Percentiles rank a stretch among this genome's conserved stretches.
Evolutionary conservation across 2,113 vertebrate species (phyloP).

Genomic region (Equus przewalskii): DNA sequence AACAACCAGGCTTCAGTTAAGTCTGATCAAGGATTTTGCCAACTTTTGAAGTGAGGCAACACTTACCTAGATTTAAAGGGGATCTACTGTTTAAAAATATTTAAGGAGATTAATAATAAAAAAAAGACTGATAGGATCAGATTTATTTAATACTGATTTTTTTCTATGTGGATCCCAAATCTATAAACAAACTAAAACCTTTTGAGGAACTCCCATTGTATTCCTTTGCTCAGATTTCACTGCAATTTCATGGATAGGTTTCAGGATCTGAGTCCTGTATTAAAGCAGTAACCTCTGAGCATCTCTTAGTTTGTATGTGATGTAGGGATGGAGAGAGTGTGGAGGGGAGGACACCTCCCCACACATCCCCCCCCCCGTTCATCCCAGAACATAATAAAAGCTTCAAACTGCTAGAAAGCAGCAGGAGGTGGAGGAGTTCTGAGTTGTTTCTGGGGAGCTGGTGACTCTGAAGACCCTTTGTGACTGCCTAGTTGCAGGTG

Average conservation of each 20-base stretch:
- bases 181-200: neutral
- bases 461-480: neutral
- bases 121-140: neutral
- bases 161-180: neutral
- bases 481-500: neutral
- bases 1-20: neutral
- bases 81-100: neutral
- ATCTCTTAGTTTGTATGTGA: neutral
- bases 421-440: neutral
- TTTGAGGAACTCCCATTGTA: neutral
- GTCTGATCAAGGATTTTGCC: neutral
- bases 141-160: slow-evolving; percentile 3
- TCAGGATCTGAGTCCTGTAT: neutral
- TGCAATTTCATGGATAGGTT: neutral
- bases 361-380: neutral
- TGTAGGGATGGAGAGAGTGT: neutral
- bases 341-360: neutral
- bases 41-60: neutral
- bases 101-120: neutral
- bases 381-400: neutral
- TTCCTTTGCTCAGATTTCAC: neutral
- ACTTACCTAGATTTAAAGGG: neutral
- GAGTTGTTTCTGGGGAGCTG: neutral
- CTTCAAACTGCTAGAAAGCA: neutral
- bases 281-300: neutral